Percentiles rank a stretch among this genome's conserved stretches.
Conservation (phyloP, 2,797 vertebrate genomes). For the Malacoraja senta region DNA sequence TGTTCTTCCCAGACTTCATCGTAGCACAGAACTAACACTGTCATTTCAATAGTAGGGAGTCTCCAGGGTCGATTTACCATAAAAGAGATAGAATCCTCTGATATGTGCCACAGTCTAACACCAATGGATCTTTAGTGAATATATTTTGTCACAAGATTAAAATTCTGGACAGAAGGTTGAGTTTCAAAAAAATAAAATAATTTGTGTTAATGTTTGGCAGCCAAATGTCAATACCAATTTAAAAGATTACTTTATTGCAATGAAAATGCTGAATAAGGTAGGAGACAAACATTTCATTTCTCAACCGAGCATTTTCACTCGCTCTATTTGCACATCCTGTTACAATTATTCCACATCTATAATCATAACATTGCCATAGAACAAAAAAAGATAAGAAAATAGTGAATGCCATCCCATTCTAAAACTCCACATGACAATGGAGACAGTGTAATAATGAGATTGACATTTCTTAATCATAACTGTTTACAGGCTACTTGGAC, state of each 20-base stretch:
- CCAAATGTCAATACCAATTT: not conserved
- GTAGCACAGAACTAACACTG: not conserved
- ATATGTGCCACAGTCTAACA: slow-evolving; percentile 3
- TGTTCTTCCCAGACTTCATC: not conserved
- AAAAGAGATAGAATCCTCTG: not conserved
- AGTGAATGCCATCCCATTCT: not conserved
- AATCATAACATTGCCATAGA: not conserved
- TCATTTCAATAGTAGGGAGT: not conserved
- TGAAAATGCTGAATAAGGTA: not conserved
- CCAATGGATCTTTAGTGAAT: not conserved
- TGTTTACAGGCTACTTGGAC: not conserved
- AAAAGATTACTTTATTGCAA: not conserved
- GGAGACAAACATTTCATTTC: not conserved
- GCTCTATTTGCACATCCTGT: not conserved
- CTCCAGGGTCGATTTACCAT: not conserved
- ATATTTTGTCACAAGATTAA: not conserved
- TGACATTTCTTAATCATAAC: not conserved
- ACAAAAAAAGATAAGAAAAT: not conserved
- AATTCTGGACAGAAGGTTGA: not conserved
- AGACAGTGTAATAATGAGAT: not conserved
- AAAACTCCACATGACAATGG: not conserved
- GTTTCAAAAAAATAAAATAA: not conserved
- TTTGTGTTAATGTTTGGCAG: slow-evolving; percentile 1
- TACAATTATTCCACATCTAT: not conserved
- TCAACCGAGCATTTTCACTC: not conserved